A percentile compares a stretch with the other conserved stretches of the same genome.
These are phyloP conservation scores for Isurus oxyrinchus DNA, from an alignment of 2,113 vertebrate species.

Conservation along the genomic window DNA sequence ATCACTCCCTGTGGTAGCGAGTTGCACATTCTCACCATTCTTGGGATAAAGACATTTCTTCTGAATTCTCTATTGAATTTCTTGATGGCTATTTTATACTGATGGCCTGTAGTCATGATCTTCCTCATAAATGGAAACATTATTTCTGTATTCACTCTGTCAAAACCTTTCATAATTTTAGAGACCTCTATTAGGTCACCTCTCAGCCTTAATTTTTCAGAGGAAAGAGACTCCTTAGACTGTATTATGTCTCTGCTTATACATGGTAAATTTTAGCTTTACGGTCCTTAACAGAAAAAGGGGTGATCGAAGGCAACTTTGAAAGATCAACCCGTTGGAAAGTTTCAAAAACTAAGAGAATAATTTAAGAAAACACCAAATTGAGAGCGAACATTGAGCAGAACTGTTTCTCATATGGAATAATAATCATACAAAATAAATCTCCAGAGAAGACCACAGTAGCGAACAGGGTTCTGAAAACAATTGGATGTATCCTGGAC, in stretches of 20 bases:
- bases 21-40: neutral
- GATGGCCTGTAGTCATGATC: neutral
- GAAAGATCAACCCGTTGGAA: neutral
- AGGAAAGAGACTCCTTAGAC: neutral
- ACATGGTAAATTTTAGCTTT: neutral
- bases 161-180: neutral
- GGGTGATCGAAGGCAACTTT: neutral
- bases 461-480: neutral
- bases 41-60: neutral
- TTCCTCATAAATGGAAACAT: neutral
- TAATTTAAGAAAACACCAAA: neutral
- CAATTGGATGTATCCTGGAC: neutral
- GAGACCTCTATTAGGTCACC: neutral
- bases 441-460: neutral
- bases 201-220: neutral
- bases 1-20: no score
- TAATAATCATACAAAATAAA: neutral
- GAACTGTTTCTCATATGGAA: neutral
- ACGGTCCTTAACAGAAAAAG: neutral
- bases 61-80: neutral
- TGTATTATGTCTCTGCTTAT: neutral
- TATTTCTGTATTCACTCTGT: neutral
- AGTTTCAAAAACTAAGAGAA: neutral
- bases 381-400: neutral
- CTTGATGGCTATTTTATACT: neutral